Evolutionary conservation across 2,797 vertebrate species (phyloP).

Genomic region (Chiroxiphia lanceolata): DNA sequence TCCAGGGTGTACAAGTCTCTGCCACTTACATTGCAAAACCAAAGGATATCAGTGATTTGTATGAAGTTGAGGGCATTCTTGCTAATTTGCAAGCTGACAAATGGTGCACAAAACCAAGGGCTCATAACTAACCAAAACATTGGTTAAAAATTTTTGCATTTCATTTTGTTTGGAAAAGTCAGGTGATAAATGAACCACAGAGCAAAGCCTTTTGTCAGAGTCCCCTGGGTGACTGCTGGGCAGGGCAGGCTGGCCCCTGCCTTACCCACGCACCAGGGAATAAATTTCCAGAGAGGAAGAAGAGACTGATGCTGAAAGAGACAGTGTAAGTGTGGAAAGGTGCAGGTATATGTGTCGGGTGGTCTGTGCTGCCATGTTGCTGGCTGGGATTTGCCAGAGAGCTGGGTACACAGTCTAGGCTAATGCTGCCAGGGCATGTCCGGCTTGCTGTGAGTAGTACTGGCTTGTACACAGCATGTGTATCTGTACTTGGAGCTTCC

Average conservation of each 20-base stretch:
- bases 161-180: background rate
- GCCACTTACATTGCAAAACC: background rate
- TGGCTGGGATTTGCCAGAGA: background rate
- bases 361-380: background rate
- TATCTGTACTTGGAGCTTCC: background rate
- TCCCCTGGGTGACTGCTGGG: background rate
- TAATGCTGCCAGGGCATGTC: background rate
- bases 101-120: background rate
- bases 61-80: background rate
- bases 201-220: background rate
- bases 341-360: background rate
- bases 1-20: background rate
- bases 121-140: background rate
- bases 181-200: background rate
- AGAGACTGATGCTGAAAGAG: background rate
- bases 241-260: background rate
- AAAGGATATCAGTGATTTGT: background rate
- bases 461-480: background rate
- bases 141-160: background rate
- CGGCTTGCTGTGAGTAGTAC: background rate
- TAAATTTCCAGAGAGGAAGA: background rate
- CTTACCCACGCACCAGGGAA: background rate
- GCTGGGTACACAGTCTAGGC: background rate
- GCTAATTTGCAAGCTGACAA: background rate
- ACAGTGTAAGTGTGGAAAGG: background rate